Conservation (phyloP, 2,113 vertebrate species). For the Hemichromis elongatus region DNA sequence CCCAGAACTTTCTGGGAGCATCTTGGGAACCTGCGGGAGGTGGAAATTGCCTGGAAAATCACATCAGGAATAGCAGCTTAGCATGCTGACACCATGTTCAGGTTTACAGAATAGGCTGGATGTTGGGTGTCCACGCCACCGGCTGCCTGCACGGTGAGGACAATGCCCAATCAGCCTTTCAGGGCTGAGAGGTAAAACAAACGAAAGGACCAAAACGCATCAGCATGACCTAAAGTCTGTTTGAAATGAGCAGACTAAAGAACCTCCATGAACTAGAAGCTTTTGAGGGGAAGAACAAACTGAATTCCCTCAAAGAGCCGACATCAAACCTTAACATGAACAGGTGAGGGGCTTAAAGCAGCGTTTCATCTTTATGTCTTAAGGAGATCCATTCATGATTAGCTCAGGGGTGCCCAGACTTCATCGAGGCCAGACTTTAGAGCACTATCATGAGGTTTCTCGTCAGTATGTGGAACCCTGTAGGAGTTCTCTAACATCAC, state of each 20-base stretch:
- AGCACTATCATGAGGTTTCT: not conserved
- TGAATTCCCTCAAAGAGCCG: too few relatives aligned
- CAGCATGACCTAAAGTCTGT: rapidly evolving
- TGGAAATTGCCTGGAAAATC: not conserved
- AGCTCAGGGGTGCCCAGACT: too few relatives aligned
- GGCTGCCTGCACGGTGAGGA: not conserved
- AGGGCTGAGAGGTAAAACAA: not conserved
- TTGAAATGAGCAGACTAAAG: not conserved
- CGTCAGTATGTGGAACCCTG: not conserved
- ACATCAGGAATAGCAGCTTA: not conserved
- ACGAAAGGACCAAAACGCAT: not conserved
- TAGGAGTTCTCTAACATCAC: not conserved
- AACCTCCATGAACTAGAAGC: not conserved
- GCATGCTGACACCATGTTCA: not conserved
- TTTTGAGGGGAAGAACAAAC: too few relatives aligned
- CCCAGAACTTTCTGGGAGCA: not conserved
- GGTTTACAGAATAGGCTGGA: not conserved
- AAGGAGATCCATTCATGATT: not conserved
- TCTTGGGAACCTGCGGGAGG: not conserved
- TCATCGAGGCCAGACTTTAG: not conserved
- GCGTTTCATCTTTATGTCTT: not conserved
- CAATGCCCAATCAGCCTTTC: not conserved
- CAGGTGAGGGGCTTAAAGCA: not conserved
- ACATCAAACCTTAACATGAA: rapidly evolving
- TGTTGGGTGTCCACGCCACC: not conserved